These are phyloP conservation scores for Imbricaverruca yamaguchii DNA, from an alignment of 2,888 invertebrate species.

Conservation along the genomic window DNA sequence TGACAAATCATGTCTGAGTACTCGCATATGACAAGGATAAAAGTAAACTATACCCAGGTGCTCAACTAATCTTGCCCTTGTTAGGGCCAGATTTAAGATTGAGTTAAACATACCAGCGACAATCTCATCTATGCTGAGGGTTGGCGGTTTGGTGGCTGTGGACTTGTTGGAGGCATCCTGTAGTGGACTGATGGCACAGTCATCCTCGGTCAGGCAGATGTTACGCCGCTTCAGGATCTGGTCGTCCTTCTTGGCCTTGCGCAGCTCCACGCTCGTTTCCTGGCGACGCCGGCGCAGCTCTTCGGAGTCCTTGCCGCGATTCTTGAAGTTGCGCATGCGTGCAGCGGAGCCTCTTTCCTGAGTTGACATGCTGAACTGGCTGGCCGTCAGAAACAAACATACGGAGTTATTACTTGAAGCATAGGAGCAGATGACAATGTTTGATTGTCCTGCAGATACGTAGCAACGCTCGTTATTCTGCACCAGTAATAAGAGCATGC, in stretches of 20 bases:
- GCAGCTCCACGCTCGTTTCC: conserved; percentile 90
- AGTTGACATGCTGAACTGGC: conserved; percentile 27
- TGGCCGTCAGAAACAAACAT: conserved; percentile 8
- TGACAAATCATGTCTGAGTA: too few relatives aligned
- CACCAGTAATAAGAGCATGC: too few relatives aligned
- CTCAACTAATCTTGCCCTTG: too few relatives aligned
- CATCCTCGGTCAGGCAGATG: conserved; percentile 51
- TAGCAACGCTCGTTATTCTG: too few relatives aligned
- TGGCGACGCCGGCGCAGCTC: conserved; percentile 85
- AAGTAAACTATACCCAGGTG: too few relatives aligned
- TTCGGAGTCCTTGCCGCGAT: conserved; percentile 63
- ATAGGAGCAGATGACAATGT: too few relatives aligned
- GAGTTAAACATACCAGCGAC: not conserved
- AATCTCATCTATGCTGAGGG: conserved; percentile 26
- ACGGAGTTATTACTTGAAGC: too few relatives aligned
- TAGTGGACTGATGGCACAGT: conserved; percentile 41
- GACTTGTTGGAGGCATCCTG: conserved; percentile 37
- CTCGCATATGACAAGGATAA: too few relatives aligned
- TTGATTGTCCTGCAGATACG: too few relatives aligned
- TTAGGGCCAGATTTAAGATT: too few relatives aligned
- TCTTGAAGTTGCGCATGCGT: conserved; percentile 66
- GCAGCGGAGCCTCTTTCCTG: conserved; percentile 30
- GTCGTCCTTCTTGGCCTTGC: conserved; percentile 92
- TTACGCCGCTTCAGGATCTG: conserved; percentile 87
- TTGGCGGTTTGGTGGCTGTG: not conserved